phyloP scores from a whole-genome alignment of 2,113 vertebrate genomes.

The Opisthocomus hoazin region DNA sequence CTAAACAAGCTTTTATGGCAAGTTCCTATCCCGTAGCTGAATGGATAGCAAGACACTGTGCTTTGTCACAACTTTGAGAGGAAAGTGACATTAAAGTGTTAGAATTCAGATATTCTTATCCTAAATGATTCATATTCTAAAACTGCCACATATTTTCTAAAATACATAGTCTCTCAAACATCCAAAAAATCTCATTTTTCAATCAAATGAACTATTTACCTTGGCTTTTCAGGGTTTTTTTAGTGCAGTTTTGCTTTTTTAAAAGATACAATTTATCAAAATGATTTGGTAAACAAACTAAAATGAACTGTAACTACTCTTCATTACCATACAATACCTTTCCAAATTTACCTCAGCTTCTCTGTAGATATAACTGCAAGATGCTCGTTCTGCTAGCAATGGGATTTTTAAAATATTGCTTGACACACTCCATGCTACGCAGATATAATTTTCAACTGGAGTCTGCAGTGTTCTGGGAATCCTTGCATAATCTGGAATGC shows the following conservation, averaged over 20 bases:
- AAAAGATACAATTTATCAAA: background rate
- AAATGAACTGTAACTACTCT: background rate
- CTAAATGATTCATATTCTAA: background rate
- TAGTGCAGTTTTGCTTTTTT: background rate
- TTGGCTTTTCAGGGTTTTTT: background rate
- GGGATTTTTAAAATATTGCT: background rate
- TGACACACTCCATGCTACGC: background rate
- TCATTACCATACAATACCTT: background rate
- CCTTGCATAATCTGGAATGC: constrained; percentile 42
- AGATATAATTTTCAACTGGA: background rate
- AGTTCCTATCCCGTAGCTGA: background rate
- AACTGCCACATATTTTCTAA: background rate
- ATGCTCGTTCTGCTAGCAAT: background rate
- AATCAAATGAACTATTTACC: background rate
- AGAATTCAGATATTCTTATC: background rate
- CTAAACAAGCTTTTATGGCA: background rate
- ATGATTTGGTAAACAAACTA: background rate
- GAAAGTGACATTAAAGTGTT: background rate
- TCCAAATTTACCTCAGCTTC: background rate
- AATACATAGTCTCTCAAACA: background rate
- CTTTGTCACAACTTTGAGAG: background rate
- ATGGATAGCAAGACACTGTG: background rate
- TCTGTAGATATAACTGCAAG: background rate
- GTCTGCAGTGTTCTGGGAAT: constrained; percentile 61
- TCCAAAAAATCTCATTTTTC: background rate